Base-by-base conservation (phyloP, 2,888 invertebrate species). In the Phragmatobia fuliginosa region DNA sequence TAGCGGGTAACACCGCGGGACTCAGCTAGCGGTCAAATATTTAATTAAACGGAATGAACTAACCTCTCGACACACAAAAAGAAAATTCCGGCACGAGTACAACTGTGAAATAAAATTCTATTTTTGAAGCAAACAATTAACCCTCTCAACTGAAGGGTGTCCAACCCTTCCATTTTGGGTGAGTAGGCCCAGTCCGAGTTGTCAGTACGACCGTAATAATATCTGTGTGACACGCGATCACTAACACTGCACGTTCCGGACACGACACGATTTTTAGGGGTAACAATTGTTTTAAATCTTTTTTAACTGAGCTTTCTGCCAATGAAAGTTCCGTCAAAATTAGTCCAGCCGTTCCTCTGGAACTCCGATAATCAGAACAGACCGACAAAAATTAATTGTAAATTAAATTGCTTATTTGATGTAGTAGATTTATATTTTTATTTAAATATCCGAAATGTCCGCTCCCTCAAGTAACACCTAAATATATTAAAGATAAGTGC, bases 51-150 rank as follows among this genome's bases (percentile, higher is more conserved):
- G n/a, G 25, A 52, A 58, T 31, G 21, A 41, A 70, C 62, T 71
- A 62, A 25, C 31, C 14, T 67, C 56, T 64, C 52, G 68, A 62
- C 70, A 79, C 75, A 73, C 72, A 71, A 59, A 58, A 69, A 63
- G 64, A 41, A 74, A 73, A 68, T 61, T 45, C 41, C 67, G 10
- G 65, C 63, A 66, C 61, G 67, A 70, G 71, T 66, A 75, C 73
- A 72, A 68, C 70, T 18, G 62, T 71, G 58, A 72, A 77, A 77
- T 73, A 73, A 64, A 70, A 73, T 68, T 77, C 78, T 71, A 79
- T 80, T 82, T 86, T 82, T 78, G 78, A 75, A 71, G 67, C 74
- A 72, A 74, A 79, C 82, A 84, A 85, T 85, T 86, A 84, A 84
- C 85, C 84, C 83, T 82, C 80, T 86, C 76, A 66, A 74, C 79